Base-by-base conservation (phyloP, 2,113 vertebrate species). In the Pseudolaguvia tuberculata region DNA sequence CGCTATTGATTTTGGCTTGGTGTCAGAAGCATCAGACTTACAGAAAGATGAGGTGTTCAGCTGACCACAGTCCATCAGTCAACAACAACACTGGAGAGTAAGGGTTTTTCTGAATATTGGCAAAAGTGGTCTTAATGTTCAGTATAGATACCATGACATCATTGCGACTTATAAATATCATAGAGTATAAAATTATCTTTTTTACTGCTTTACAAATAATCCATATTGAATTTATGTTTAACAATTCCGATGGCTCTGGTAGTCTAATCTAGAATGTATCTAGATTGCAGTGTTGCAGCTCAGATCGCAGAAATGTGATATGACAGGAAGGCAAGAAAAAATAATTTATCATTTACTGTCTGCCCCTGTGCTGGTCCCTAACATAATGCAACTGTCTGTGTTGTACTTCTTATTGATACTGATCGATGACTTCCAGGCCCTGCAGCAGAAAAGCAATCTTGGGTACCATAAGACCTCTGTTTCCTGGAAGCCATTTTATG, bases 41-140 rank as follows among this genome's bases (percentile, higher is more conserved):
- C 77, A 45, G 61, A 20, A 47, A 76, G 58, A 78, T 70, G 59
- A 82, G 72, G 45, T 75, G 51, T 76, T 62, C 67, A 58, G 67
- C 59, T 48, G 51, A 66, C 20, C 72, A 65, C 51, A 73, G 78
- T 78, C 75, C 31, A 76, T 82, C 74, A 78, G 70, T 76, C 76
- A 80, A 77, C 78, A 61, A 31, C 27, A 2, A 61, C 14, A 23
- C 14, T 42, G 56, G 14, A 56, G 45, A 56, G 35, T 55, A 51
- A 27, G 56, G 56, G 65, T 73, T 72, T 57, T 39, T 73, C 66
- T 20, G 4, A 5, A 53, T 56, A 39, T 69, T 39, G 63, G 45
- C 47, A 67, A 67, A 67, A 66, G 50, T 12, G 3, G 42, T 27
- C 50, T 67, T 50, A 29, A 67, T 67, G 45, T 20, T 47, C 7